Conservation (phyloP, 2,113 vertebrate species). For the Lepidiolamprologus cunningtoni region DNA sequence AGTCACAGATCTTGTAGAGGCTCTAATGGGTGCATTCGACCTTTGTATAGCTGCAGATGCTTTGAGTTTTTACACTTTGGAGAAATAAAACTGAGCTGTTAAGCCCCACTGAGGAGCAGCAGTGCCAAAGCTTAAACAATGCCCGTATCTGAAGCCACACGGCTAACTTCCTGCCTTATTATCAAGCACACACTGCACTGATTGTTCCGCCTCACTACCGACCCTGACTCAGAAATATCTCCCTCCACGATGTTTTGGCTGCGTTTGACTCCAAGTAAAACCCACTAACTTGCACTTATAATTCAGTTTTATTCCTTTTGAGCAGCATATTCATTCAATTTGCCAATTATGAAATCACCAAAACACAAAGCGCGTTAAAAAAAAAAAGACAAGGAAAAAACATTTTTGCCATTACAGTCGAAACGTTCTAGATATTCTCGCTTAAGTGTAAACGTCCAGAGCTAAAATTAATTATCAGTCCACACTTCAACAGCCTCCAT, state of each 20-base stretch:
- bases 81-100: not conserved
- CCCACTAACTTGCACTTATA: not conserved
- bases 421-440: not conserved
- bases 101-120: constrained; percentile 1
- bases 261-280: not conserved
- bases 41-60: constrained; percentile 29
- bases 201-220: not conserved
- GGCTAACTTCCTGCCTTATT: not conserved
- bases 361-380: not conserved
- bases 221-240: not conserved
- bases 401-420: not conserved
- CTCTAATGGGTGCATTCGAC: constrained; percentile 4
- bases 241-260: not conserved
- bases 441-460: not conserved
- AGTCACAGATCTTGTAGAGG: not conserved
- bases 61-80: constrained; percentile 19
- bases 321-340: not conserved
- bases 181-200: not conserved
- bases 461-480: not conserved
- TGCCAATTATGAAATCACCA: not conserved
- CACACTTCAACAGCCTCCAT: not conserved
- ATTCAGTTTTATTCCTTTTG: not conserved
- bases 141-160: not conserved
- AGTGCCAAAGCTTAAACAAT: constrained; percentile 6
- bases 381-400: not conserved